A percentile compares a stretch with the other conserved stretches of the same genome.
These are phyloP conservation scores for Chelmon rostratus DNA, from an alignment of 2,797 vertebrate species.

Conservation along the genomic window DNA sequence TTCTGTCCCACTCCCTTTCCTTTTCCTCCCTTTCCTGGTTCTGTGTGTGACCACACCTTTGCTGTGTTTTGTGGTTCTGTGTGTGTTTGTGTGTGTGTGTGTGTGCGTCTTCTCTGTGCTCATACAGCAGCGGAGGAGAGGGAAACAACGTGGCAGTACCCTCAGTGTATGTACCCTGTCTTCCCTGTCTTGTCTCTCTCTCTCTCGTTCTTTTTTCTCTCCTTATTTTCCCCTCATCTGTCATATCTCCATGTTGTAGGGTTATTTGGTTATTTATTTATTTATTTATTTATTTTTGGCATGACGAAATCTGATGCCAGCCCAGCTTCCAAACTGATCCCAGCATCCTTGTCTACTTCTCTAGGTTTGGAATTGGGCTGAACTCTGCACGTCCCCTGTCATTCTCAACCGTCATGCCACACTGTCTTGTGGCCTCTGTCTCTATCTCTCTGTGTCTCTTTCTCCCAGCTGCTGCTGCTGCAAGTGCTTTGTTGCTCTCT, in stretches of 20 bases:
- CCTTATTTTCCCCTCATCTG: conserved; percentile 25
- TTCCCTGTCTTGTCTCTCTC: conserved; percentile 64
- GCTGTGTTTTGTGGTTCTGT: conserved; percentile 70
- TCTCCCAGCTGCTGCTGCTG: conserved; percentile 28
- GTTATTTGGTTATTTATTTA: conserved; percentile 2
- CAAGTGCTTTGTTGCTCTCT: conserved; percentile 40
- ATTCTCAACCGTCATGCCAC: conserved; percentile 29
- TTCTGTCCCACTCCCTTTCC: conserved; percentile 9
- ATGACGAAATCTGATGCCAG: conserved; percentile 58
- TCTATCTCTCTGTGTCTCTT: conserved; percentile 45
- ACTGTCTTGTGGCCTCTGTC: conserved; percentile 40
- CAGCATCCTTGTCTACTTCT: conserved; percentile 23
- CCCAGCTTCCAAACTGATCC: conserved; percentile 47
- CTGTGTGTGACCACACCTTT: conserved; percentile 63
- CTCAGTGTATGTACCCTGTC: conserved; percentile 94
- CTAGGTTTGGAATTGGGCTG: conserved; percentile 59
- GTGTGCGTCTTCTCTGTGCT: conserved; percentile 83
- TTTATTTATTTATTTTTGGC: conserved; percentile 35
- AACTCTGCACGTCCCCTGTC: conserved; percentile 55
- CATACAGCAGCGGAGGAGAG: conserved; percentile 93
- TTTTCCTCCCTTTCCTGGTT: conserved; percentile 37
- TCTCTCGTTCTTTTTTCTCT: conserved; percentile 21
- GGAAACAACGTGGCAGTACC: conserved; percentile 94
- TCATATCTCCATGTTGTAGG: conserved; percentile 42
- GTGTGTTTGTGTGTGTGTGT: conserved; percentile 56